Evolutionary conservation across 2,797 vertebrate genomes (phyloP).

Genomic region (Phrynocephalus guinanensis): DNA sequence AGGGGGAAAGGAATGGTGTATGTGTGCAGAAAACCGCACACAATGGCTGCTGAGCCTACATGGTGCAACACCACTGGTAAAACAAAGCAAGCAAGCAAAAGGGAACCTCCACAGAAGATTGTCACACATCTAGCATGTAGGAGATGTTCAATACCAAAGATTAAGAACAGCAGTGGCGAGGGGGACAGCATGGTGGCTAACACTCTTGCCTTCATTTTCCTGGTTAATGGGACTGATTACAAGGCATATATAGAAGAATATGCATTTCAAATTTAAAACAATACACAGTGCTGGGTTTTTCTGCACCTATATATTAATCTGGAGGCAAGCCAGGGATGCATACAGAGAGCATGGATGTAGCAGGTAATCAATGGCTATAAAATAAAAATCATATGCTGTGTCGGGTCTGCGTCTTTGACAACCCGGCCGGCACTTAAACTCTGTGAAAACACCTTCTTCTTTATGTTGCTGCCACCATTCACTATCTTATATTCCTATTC

Average conservation of each 20-base stretch:
- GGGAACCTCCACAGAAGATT: no score
- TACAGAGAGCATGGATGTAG: no score
- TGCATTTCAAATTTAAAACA: not conserved
- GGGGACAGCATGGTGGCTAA: not conserved
- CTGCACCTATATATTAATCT: no score
- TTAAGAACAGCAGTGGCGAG: not conserved
- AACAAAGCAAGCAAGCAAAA: not conserved
- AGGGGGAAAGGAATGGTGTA: constrained; percentile 5
- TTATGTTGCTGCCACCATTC: no score
- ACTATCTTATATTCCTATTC: no score
- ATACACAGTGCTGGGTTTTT: not conserved
- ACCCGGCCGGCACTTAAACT: no score
- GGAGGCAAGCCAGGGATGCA: no score
- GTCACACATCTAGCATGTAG: not conserved
- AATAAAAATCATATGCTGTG: no score
- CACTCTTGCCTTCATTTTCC: not conserved
- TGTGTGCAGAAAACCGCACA: not conserved
- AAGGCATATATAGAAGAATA: not conserved
- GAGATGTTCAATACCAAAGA: not conserved
- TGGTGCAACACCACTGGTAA: not conserved
- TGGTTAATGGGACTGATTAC: not conserved
- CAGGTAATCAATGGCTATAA: no score
- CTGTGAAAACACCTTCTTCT: no score
- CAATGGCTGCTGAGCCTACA: not conserved
- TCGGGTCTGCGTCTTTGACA: no score